These are phyloP conservation scores for Zoroaster sp. DNA, from an alignment of 53 echinoderm and acorn worm genomes.

Conservation along the genomic window DNA sequence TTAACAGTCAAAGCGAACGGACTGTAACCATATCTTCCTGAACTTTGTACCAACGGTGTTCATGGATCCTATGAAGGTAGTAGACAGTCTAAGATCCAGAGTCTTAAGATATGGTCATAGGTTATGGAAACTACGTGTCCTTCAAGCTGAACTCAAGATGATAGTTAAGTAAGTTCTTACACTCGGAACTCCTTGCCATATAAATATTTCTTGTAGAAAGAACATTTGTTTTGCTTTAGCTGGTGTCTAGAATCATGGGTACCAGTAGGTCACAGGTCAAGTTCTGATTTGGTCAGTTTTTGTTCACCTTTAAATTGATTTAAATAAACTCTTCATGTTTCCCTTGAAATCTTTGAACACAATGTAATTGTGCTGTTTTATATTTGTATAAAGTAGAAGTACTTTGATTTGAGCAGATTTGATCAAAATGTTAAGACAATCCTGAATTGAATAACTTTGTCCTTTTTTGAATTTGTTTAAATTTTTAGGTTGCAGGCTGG, in stretches of 20 bases:
- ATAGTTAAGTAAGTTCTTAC: conserved; percentile 90
- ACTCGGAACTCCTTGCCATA: too few species aligned
- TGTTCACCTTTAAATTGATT: too few species aligned
- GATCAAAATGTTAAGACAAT: too few species aligned
- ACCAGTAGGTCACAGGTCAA: too few species aligned
- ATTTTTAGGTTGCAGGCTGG: conserved; percentile 2
- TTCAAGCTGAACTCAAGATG: conserved; percentile 97
- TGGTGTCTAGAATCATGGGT: not conserved
- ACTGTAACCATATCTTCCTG: conserved; percentile 99
- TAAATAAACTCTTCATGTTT: too few species aligned
- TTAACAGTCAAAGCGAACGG: conserved; percentile 76
- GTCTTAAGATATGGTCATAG: conserved; percentile 87
- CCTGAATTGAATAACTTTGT: too few species aligned
- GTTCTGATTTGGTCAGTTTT: too few species aligned
- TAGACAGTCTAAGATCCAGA: conserved; percentile 84
- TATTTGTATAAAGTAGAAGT: not conserved
- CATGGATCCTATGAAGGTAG: conserved; percentile 93
- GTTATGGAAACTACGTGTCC: conserved; percentile 93
- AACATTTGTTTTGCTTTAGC: not conserved
- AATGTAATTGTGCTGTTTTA: too few species aligned
- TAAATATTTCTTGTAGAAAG: not conserved
- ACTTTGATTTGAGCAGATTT: too few species aligned
- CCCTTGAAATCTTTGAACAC: too few species aligned
- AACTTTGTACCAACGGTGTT: conserved; percentile 98
- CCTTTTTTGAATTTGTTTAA: too few species aligned